Conservation (phyloP, 2,888 invertebrate species). For the Mechanitis mazaeus region DNA sequence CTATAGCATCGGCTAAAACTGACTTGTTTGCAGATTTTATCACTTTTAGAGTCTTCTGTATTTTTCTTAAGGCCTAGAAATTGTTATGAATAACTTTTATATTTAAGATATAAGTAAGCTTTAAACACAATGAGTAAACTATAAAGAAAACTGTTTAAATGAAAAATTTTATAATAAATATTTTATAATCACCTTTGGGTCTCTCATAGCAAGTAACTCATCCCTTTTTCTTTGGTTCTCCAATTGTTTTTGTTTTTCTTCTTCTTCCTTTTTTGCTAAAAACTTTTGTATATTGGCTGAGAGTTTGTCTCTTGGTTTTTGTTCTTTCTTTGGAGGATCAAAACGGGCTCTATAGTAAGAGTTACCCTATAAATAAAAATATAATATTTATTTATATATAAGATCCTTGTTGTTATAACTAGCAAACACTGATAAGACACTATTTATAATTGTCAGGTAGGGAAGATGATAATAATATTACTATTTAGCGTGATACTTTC, state of each 20-base stretch:
- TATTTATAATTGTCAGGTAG: neutral
- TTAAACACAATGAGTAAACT: no score
- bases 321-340: constrained; percentile 88
- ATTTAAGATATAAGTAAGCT: neutral
- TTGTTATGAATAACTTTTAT: neutral
- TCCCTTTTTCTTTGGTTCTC: constrained; percentile 81
- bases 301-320: constrained; percentile 79
- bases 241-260: constrained; percentile 80
- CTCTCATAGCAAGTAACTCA: constrained; percentile 79
- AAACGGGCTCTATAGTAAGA: constrained; percentile 86
- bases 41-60: constrained; percentile 87
- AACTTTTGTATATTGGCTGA: constrained; percentile 90
- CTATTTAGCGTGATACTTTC: neutral
- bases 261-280: constrained; percentile 87
- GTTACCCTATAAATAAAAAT: constrained; percentile 50
- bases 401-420: no score
- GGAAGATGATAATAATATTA: neutral
- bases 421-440: no score
- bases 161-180: neutral
- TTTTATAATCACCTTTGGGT: constrained; percentile 71
- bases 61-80: constrained; percentile 79
- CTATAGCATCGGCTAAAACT: constrained; percentile 87
- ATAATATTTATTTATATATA: neutral
- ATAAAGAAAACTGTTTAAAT: no score
- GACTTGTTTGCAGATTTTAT: constrained; percentile 94